A percentile compares a stretch with the other conserved stretches of the same genome.
These are phyloP conservation scores for Actias luna DNA, from an alignment of 2,888 invertebrate species.

Conservation along the genomic window DNA sequence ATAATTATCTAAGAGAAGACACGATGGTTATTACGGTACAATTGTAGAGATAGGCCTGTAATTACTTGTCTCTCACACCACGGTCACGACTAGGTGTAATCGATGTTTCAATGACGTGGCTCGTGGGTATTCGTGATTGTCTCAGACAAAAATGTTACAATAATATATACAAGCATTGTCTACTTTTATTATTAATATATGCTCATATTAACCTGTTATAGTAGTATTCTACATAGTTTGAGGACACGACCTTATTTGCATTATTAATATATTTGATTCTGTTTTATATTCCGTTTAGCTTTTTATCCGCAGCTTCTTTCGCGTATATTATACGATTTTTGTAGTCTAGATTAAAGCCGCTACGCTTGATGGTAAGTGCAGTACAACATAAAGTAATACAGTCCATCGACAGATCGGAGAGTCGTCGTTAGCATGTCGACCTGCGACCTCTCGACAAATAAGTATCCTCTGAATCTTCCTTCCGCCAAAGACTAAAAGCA, in stretches of 20 bases:
- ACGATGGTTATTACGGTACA: slow-evolving; percentile 26
- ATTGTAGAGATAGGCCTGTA: slow-evolving; percentile 31
- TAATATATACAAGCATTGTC: background rate
- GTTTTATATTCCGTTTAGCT: background rate
- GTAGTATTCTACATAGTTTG: background rate
- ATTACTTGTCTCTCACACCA: slow-evolving; percentile 36
- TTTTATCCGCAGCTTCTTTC: too few relatives aligned
- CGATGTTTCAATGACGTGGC: slow-evolving; percentile 37
- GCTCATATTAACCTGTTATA: background rate
- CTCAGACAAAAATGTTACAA: slow-evolving; percentile 22
- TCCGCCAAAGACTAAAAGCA: too few relatives aligned
- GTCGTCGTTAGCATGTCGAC: too few relatives aligned
- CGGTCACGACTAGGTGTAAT: slow-evolving; percentile 44
- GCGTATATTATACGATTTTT: too few relatives aligned
- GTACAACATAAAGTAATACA: too few relatives aligned
- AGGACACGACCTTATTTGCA: background rate
- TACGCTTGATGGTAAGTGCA: too few relatives aligned
- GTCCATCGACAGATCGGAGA: too few relatives aligned
- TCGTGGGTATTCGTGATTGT: slow-evolving; percentile 29
- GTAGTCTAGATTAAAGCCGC: too few relatives aligned
- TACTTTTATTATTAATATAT: background rate
- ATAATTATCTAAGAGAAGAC: slow-evolving; percentile 7
- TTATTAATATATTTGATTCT: background rate
- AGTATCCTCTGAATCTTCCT: too few relatives aligned
- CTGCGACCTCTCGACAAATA: too few relatives aligned